Evolutionary conservation across 2,113 vertebrate genomes (phyloP).

Genomic region (Forbesichthys papilliferus): DNA sequence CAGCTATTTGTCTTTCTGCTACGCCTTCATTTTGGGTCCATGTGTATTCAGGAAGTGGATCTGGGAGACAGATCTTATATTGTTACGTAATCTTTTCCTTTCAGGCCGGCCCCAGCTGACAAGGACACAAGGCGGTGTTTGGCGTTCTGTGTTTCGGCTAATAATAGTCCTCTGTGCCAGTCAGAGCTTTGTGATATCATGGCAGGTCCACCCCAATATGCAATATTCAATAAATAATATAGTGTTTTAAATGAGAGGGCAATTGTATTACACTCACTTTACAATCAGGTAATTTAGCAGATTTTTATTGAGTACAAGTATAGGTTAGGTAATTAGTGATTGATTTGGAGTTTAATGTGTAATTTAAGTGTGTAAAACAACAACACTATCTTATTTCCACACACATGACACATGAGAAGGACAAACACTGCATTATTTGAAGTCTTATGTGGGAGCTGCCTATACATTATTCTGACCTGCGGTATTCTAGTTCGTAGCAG

Average conservation of each 20-base stretch:
- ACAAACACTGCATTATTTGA: neutral
- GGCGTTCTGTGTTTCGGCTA: conserved; percentile 52
- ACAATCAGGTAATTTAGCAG: too few relatives aligned
- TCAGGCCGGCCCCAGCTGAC: conserved; percentile 57
- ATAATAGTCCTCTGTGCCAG: conserved; percentile 64
- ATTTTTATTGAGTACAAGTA: too few relatives aligned
- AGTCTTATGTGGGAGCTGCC: neutral
- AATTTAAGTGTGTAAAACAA: neutral
- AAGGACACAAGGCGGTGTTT: conserved; percentile 44
- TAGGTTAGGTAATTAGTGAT: conserved; percentile 4
- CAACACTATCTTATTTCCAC: neutral
- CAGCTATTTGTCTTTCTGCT: conserved; percentile 38
- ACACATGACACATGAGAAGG: neutral
- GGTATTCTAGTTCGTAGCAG: neutral
- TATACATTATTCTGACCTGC: neutral
- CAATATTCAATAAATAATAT: too few relatives aligned
- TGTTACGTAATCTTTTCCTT: conserved; percentile 73
- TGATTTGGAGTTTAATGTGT: neutral
- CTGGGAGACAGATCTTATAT: conserved; percentile 69
- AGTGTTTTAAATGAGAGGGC: too few relatives aligned
- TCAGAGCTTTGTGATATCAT: conserved; percentile 30
- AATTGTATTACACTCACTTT: too few relatives aligned
- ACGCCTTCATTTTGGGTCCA: conserved; percentile 41
- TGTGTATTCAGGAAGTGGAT: conserved; percentile 70
- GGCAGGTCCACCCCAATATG: conserved; percentile 13